These are phyloP conservation scores for Ceratina japonica DNA, from an alignment of 1,140 invertebrate genomes.

Conservation along the genomic window DNA sequence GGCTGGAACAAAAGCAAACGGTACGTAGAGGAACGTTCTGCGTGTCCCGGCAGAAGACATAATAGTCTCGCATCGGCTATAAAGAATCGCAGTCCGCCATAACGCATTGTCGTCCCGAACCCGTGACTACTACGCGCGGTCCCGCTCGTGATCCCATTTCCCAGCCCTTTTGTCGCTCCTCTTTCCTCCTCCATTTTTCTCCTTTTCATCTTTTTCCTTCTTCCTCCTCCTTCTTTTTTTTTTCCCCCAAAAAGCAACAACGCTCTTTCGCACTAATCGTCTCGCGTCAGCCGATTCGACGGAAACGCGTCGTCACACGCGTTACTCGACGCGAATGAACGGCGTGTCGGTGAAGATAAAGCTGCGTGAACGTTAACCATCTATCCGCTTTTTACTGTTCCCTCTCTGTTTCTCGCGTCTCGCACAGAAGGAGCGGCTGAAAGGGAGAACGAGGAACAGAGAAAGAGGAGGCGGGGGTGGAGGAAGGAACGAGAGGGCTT, in stretches of 20 bases:
- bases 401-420: slow-evolving; percentile 10
- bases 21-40: not conserved
- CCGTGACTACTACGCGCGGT: slow-evolving; percentile 10
- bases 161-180: slow-evolving; percentile 35
- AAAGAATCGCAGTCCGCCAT: slow-evolving; percentile 31
- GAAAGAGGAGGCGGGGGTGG: not conserved
- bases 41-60: slow-evolving; percentile 19
- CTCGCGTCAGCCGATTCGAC: slow-evolving; percentile 61
- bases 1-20: slow-evolving; percentile 3
- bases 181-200: not conserved
- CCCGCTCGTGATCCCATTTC: slow-evolving; percentile 45
- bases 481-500: slow-evolving; percentile 29
- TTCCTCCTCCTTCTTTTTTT: not conserved
- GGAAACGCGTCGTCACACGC: slow-evolving; percentile 55
- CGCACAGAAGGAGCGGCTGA: slow-evolving; percentile 20
- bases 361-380: slow-evolving; percentile 52
- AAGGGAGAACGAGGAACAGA: slow-evolving; percentile 1
- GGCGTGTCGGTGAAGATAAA: slow-evolving; percentile 51
- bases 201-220: not conserved
- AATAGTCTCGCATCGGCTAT: slow-evolving; percentile 46
- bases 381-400: slow-evolving; percentile 27
- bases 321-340: slow-evolving; percentile 43
- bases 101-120: slow-evolving; percentile 36
- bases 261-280: slow-evolving; percentile 59
- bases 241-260: slow-evolving; percentile 54